Evolutionary conservation across 2,888 invertebrate genomes (phyloP), one percentile per base, ranked within the genome.

Genomic region (Epinotia bilunana): DNA sequence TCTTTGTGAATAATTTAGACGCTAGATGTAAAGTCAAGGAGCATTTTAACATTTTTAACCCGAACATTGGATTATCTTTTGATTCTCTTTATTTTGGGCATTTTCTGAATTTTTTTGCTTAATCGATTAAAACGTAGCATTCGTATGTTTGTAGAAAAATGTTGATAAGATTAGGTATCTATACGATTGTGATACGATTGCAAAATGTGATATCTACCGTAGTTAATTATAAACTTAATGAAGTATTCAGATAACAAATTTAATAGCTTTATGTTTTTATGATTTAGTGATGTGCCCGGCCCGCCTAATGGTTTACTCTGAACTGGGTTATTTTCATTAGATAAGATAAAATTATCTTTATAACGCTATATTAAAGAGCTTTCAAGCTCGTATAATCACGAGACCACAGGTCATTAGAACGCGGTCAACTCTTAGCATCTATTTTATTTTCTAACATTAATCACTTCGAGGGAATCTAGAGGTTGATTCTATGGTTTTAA

Each of bases 401-500:
- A 67, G 39, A 20, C 13, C 55, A 39, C 16, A 28, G 20, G 39
- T 70, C 49, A 70, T 60, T 28, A 70, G 13, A 18, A 49, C 43
- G 28, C 43, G 23, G 23, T 46, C 60, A 23, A 20, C 60, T 23
- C 13, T 12, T 9, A 7, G 12, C 18, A n/a, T 5, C 7, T 16
- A n/a, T 67, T 68, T 55, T 55, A 65, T 33, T 5, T 11, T 20
- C 3, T 11, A 33, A 49, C 16, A 20, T 53, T 62, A 46, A 72
- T 62, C 23, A 20, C 68, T 33, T 33, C 16, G 12, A n/a, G n/a
- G 62, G 28, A 33, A 23, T 23, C 49, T 53, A 39, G 7, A 73
- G 46, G 46, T 63, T 69, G 57, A 33, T 74, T 12, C 33, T 11
- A 33, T 23, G 46, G 58, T 63, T 20, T 58, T 58, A 69, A 69